Conservation (phyloP, 2,888 invertebrate genomes). For the Trypoxylon attenuatum region DNA sequence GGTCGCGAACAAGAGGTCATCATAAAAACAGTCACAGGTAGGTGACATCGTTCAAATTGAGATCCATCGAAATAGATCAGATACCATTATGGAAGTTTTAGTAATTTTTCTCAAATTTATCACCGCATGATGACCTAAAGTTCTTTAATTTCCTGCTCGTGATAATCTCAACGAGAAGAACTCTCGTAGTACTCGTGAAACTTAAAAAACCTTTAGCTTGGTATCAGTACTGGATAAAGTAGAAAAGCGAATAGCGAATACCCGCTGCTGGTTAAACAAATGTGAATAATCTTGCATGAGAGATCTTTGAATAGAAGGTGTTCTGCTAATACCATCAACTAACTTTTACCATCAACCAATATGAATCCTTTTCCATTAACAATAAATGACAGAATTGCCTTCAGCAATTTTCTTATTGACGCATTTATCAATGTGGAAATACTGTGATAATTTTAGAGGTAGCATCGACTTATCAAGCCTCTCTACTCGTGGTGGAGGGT, state of each 20-base stretch:
- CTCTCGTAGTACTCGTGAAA: no score
- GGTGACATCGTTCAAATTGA: conserved; percentile 60
- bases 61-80: no score
- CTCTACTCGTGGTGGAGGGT: conserved; percentile 83
- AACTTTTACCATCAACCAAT: no score
- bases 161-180: no score
- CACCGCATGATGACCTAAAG: no score
- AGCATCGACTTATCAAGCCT: conserved; percentile 83
- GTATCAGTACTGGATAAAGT: background rate
- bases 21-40: conserved; percentile 91
- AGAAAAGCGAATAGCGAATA: background rate
- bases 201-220: no score
- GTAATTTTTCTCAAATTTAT: no score
- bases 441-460: conserved; percentile 79
- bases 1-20: conserved; percentile 84
- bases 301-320: background rate
- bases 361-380: no score
- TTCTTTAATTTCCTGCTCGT: no score
- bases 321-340: no score
- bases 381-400: background rate
- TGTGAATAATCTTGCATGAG: background rate
- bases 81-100: no score
- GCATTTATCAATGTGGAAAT: no score
- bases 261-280: background rate
- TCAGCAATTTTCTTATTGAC: background rate